Evolutionary conservation across 2,113 vertebrate genomes (phyloP), one percentile per base, ranked within the genome.

Genomic region (cat (Felis catus)): DNA sequence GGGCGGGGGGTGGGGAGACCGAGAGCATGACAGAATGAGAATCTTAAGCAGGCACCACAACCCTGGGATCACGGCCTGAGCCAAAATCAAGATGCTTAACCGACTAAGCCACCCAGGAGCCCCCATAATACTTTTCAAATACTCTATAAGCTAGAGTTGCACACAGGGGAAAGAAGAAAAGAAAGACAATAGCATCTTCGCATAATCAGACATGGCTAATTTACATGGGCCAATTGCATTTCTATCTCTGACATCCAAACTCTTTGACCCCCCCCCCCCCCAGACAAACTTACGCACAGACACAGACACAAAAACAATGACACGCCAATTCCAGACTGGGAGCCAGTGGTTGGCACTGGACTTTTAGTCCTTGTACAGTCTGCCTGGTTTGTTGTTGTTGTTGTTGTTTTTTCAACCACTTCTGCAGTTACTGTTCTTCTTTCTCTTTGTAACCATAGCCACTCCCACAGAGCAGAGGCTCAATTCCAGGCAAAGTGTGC

Each of bases 371-470:
- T 90, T 76, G 33, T 84, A 82, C 90, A 97, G 92, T 96, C 95
- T 96, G 93, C 58, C 63, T 89, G 55, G n/a, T 39, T 61, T n/a
- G 14, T 29, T 29, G 19, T 58, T 39, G 7, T 31, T 41, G 14
- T 70, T 53, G 33, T 45, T 45, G 8, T 61, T 68, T n/a, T 68
- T 45, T 3, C 39, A 33, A 63, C 70, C 55, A 97, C 68, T 96
- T 82, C 84, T 74, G 58, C 41, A 97, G 92, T 82, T 90, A 94
- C 94, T 96, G 45, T 87, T 97, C 95, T 94, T 89, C 81, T 87
- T 94, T 97, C 94, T 65, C 95, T 95, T 80, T 95, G 97, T 89
- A 96, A 73, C 65, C 87, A 92, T 12, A 97, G 97, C 96, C 51
- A 3, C 31, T 97, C 94, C 27, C 87, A 98, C 96, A 8, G 25